Conservation (phyloP, 2,797 vertebrate species). For the Columba guinea region DNA sequence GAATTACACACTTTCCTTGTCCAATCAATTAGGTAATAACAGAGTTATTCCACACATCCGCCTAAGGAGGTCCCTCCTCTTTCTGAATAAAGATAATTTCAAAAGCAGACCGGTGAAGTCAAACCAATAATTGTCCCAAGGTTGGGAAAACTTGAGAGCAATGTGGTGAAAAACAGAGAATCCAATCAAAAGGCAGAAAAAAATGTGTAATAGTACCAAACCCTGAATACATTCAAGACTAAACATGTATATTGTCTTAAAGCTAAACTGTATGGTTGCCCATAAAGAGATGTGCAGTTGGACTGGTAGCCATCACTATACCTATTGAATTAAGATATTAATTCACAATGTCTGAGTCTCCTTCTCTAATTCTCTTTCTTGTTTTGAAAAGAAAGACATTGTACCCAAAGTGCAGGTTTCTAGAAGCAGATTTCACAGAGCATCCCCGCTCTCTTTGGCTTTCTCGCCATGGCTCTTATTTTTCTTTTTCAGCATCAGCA, state of each 20-base stretch:
- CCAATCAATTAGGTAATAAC: neutral
- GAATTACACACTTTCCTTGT: slow-evolving; percentile 17
- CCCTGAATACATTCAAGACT: rapidly evolving
- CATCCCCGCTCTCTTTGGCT: neutral
- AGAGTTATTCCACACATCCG: neutral
- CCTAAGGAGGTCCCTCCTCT: neutral
- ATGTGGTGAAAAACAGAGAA: neutral
- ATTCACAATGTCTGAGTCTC: neutral
- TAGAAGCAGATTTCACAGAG: neutral
- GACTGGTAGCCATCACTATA: rapidly evolving
- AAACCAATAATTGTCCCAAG: neutral
- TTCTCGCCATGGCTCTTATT: neutral
- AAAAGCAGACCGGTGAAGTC: neutral
- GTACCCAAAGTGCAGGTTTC: neutral
- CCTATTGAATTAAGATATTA: neutral
- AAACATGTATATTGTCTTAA: neutral
- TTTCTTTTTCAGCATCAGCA: slow-evolving; percentile 48
- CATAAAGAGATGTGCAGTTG: neutral
- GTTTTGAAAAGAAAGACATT: rapidly evolving
- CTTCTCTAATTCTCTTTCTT: neutral
- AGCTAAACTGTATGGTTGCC: rapidly evolving
- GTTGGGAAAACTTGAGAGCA: neutral
- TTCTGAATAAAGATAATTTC: neutral
- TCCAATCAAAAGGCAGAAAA: neutral
- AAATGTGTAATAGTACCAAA: neutral